A percentile compares a stretch with the other conserved stretches of the same genome.
Evolutionary conservation across 2,113 vertebrate genomes (phyloP).

Genomic region (Condylura cristata): DNA sequence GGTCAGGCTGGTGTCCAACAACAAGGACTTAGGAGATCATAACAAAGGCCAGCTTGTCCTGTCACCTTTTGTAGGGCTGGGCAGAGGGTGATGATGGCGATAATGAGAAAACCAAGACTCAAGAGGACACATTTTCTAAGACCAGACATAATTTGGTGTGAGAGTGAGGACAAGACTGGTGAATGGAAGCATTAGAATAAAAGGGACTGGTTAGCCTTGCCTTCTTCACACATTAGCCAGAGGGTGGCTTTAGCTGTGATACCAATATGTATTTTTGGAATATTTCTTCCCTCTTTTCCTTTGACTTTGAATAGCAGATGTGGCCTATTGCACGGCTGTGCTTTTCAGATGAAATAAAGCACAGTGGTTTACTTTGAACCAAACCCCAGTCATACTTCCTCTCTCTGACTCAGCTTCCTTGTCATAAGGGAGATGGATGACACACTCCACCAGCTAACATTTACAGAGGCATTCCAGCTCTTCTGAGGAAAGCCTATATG

Average conservation of each 20-base stretch:
- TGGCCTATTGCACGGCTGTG: background rate
- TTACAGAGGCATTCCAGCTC: conserved; percentile 24
- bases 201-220: background rate
- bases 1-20: background rate
- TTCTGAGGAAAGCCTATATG: conserved; percentile 16
- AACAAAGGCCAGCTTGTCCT: background rate
- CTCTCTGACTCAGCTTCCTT: conserved; percentile 68
- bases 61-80: background rate
- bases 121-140: background rate
- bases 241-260: background rate
- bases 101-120: background rate
- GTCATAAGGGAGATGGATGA: conserved; percentile 35
- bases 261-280: background rate
- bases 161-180: background rate
- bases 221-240: background rate
- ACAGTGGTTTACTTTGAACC: conserved; percentile 39
- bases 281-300: background rate
- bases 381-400: conserved; percentile 40
- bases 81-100: no score
- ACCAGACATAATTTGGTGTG: background rate
- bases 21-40: background rate
- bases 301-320: conserved; percentile 26
- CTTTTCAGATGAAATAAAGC: conserved; percentile 37
- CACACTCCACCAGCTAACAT: conserved; percentile 11
- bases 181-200: background rate